Evolutionary conservation across 2,113 vertebrate genomes (phyloP), one percentile per base, ranked within the genome.

Genomic region (Sporophila hypoxantha): DNA sequence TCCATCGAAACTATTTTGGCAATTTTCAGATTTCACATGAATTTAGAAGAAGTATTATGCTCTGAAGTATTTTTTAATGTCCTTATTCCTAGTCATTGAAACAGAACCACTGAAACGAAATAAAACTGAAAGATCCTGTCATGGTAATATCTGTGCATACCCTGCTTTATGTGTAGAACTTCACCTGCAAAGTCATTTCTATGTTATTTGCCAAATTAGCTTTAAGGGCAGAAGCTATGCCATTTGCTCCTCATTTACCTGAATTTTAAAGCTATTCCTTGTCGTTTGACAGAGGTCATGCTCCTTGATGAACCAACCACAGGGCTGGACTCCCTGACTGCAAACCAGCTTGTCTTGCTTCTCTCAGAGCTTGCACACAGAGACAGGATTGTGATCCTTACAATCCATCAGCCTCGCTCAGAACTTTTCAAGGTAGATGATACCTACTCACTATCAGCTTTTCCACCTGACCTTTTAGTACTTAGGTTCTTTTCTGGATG

Each of bases 321-420:
- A 3, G 98, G 99, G 59, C 96, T 99, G 95, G 98, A 99, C 97
- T 99, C 98, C 92, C 98, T 98, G 98, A 99, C 98, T 1, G 98
- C 98, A 66, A 99, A 98, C 96, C 98, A 99, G 95, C 99, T 99
- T 7, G 97, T 99, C 42, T 71, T 96, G 8, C 94, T 99, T 88
- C 96, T 99, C 64, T 97, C 97, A 0, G 94, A 98, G 88, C 96
- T 99, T 94, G 98, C 98, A 52, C 97, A 74, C 85, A 98, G 95
- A 82, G 97, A 97, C 94, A 98, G 98, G 21, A 98, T 99, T 20
- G 98, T 99, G 87, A 97, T 99, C 66, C 97, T 99, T 67, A 99
- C 99, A 66, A 99, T 99, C 95, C 99, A 99, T 89, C 99, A 99
- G 92, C 99, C 99, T 32, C 98, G 98, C 66, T 99, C 98, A 5